A percentile compares a stretch with the other conserved stretches of the same genome.
phyloP scores from a whole-genome alignment of 64 coral and sea anemone species.

The Catalaphyllia jardinei region DNA sequence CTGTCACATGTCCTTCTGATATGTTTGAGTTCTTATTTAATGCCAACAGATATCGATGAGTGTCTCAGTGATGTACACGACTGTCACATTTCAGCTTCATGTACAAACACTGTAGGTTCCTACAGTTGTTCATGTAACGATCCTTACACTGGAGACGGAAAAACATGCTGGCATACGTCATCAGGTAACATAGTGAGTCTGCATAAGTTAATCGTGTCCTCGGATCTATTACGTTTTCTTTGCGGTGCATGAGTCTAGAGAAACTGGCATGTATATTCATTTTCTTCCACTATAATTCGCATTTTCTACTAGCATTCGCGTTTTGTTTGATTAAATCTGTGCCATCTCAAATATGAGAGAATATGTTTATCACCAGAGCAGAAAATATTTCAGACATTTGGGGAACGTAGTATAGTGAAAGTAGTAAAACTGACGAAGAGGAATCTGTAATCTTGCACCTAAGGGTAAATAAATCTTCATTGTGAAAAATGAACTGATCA shows the following conservation, averaged over 20 bases:
- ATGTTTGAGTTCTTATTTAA: neutral
- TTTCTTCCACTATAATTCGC: no score
- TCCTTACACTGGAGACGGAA: neutral
- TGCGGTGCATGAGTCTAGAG: neutral
- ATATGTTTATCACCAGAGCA: no score
- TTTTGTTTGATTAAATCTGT: no score
- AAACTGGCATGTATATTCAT: neutral
- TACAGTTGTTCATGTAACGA: neutral
- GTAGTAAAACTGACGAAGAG: no score
- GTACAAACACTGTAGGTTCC: neutral
- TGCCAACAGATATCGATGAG: neutral
- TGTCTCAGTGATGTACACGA: neutral
- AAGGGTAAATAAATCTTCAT: no score
- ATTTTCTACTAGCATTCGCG: no score
- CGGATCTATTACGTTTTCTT: neutral
- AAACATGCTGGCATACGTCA: neutral
- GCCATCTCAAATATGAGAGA: no score
- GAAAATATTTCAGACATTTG: no score
- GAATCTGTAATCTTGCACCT: no score
- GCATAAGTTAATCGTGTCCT: neutral
- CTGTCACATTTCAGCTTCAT: neutral
- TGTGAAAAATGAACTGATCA: no score
- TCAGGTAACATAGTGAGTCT: neutral
- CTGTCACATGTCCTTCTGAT: no score
- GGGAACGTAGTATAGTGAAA: no score